Conservation (phyloP, 2,797 vertebrate species). For the Syngnathus acus region DNA sequence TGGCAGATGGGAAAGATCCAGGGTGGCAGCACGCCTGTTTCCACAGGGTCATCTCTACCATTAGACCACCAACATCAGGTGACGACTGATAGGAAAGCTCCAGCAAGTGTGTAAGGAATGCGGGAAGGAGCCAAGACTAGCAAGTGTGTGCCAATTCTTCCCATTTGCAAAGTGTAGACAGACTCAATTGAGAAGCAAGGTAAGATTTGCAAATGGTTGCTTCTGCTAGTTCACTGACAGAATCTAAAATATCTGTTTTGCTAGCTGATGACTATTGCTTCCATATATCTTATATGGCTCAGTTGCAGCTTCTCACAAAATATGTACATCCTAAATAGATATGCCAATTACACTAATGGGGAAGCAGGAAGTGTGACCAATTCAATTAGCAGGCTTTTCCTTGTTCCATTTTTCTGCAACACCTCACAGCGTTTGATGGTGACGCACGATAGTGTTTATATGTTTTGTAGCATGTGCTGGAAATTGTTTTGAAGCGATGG, state of each 20-base stretch:
- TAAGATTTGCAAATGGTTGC: not conserved
- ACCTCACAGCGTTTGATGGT: conserved; percentile 55
- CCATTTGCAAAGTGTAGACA: conserved; percentile 20
- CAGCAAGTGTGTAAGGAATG: conserved; percentile 46
- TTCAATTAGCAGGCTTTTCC: conserved; percentile 60
- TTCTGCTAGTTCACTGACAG: not conserved
- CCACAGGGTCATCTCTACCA: conserved; percentile 63
- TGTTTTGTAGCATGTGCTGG: conserved; percentile 22
- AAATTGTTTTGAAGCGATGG: conserved; percentile 48
- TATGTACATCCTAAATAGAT: conserved; percentile 65
- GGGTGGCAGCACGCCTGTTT: conserved; percentile 57
- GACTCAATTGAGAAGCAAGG: conserved; percentile 9
- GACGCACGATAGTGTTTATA: conserved; percentile 35
- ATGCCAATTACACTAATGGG: conserved; percentile 67
- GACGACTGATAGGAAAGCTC: conserved; percentile 55
- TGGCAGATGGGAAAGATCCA: conserved; percentile 65
- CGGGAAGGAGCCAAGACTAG: conserved; percentile 34
- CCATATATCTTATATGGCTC: conserved; percentile 56
- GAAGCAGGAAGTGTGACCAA: conserved; percentile 55
- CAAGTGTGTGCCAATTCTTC: conserved; percentile 15
- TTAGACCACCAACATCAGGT: conserved; percentile 63
- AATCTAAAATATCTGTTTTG: conserved; percentile 6
- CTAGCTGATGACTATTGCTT: conserved; percentile 35
- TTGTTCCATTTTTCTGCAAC: conserved; percentile 51
- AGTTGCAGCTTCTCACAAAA: conserved; percentile 54